Conservation (phyloP, 2,888 invertebrate species). For the Copidosoma aretas region DNA sequence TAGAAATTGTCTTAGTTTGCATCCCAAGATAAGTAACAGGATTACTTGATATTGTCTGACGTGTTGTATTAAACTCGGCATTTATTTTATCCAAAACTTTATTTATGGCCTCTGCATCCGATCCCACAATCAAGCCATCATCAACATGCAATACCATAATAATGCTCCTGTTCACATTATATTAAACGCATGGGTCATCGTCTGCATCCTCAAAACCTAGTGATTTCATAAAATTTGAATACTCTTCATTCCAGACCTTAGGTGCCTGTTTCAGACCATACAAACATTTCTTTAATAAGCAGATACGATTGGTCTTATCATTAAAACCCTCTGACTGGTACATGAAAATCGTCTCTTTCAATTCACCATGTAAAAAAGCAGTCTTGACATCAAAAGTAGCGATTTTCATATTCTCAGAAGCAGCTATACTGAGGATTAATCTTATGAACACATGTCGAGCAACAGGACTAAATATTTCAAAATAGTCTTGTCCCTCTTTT, state of each 20-base stretch:
- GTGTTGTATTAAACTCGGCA: conserved; percentile 41
- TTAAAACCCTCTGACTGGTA: conserved; percentile 44
- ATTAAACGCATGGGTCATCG: neutral
- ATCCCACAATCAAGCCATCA: too few species aligned
- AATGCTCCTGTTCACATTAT: neutral
- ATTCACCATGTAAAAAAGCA: conserved; percentile 42
- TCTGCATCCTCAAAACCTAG: neutral
- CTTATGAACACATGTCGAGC: conserved; percentile 43
- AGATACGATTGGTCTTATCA: conserved; percentile 31
- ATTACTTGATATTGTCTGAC: conserved; percentile 20
- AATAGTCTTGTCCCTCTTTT: conserved; percentile 45
- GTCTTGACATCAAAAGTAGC: conserved; percentile 44
- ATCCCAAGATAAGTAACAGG: conserved; percentile 44
- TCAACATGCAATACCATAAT: neutral
- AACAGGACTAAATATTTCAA: conserved; percentile 48
- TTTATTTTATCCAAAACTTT: conserved; percentile 38
- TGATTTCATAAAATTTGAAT: neutral
- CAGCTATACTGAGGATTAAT: conserved; percentile 43
- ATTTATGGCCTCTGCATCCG: conserved; percentile 33
- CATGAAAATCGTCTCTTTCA: conserved; percentile 43
- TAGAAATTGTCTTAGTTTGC: conserved; percentile 38
- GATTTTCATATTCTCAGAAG: conserved; percentile 39
- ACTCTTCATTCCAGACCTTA: conserved; percentile 20
- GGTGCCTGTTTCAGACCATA: conserved; percentile 49
- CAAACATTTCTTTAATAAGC: conserved; percentile 43